Percentiles rank a stretch among this genome's conserved stretches.
Conservation (phyloP, 2,888 invertebrate species). For the Heliconius hortense region DNA sequence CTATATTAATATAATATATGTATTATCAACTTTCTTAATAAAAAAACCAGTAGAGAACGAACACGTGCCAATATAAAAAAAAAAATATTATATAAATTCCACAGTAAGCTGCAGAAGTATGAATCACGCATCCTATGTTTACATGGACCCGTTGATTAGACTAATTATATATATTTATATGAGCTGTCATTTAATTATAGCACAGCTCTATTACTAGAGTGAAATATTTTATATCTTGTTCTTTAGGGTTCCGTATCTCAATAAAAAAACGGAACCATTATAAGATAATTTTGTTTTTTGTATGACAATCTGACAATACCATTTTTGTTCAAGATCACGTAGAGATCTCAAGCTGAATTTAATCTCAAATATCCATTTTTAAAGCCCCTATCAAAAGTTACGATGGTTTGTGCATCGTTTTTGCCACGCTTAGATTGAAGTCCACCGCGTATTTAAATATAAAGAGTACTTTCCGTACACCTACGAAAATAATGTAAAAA, state of each 20-base stretch:
- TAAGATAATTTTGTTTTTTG: too few relatives aligned
- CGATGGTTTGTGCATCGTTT: too few relatives aligned
- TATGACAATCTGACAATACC: too few relatives aligned
- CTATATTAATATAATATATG: too few relatives aligned
- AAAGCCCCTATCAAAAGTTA: too few relatives aligned
- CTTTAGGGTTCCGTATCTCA: neutral
- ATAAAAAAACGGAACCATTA: too few relatives aligned
- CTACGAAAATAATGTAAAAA: neutral
- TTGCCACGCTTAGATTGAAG: too few relatives aligned
- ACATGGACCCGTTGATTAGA: neutral
- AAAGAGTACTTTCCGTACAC: too few relatives aligned
- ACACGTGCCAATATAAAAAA: neutral
- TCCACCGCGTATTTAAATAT: too few relatives aligned
- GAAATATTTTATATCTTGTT: neutral
- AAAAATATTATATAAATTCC: neutral
- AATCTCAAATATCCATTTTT: too few relatives aligned
- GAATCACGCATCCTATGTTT: neutral
- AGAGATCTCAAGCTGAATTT: too few relatives aligned
- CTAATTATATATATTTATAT: slow-evolving; percentile 3
- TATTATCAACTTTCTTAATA: neutral
- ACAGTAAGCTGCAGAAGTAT: neutral
- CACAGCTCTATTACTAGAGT: neutral
- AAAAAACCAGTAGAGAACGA: neutral
- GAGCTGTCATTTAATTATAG: slow-evolving; percentile 19
- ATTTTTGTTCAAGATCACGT: too few relatives aligned